Conservation (phyloP, 2,888 invertebrate species). For the Altica lythri region DNA sequence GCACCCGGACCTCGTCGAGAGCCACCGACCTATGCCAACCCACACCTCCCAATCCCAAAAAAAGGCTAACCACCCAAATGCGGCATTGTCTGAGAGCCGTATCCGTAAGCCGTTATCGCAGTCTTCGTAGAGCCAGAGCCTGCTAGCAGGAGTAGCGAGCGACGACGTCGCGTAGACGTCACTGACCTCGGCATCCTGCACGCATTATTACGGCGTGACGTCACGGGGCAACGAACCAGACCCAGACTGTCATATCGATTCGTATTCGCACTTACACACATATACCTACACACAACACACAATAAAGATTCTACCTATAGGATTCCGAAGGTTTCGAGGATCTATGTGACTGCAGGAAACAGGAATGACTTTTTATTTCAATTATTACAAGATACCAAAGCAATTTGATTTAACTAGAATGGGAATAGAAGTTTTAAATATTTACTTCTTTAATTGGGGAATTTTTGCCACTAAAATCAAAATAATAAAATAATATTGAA, state of each 20-base stretch:
- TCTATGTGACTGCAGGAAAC: too few relatives aligned
- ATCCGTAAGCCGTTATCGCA: conserved; percentile 15
- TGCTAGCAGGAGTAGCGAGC: neutral
- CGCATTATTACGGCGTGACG: conserved; percentile 37
- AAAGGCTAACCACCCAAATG: conserved; percentile 22
- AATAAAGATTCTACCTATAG: too few relatives aligned
- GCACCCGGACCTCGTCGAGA: conserved; percentile 1
- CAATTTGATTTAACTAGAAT: too few relatives aligned
- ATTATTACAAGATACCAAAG: too few relatives aligned
- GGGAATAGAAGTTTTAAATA: too few relatives aligned
- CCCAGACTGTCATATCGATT: conserved; percentile 42
- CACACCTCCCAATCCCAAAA: conserved; percentile 26
- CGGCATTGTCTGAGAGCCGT: conserved; percentile 29
- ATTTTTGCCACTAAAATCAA: too few relatives aligned
- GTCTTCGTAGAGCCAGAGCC: conserved; percentile 14
- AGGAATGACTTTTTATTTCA: too few relatives aligned
- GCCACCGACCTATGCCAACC: conserved; percentile 28
- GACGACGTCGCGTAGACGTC: conserved; percentile 29
- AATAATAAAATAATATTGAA: too few relatives aligned
- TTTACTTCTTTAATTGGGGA: too few relatives aligned
- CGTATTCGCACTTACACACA: conserved; percentile 17
- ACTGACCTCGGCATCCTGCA: conserved; percentile 36
- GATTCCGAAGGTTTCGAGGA: too few relatives aligned
- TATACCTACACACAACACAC: too few relatives aligned
- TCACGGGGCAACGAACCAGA: conserved; percentile 40